phyloP scores from a whole-genome alignment of 2,797 vertebrate genomes.

The Thripadectes ignobilis region DNA sequence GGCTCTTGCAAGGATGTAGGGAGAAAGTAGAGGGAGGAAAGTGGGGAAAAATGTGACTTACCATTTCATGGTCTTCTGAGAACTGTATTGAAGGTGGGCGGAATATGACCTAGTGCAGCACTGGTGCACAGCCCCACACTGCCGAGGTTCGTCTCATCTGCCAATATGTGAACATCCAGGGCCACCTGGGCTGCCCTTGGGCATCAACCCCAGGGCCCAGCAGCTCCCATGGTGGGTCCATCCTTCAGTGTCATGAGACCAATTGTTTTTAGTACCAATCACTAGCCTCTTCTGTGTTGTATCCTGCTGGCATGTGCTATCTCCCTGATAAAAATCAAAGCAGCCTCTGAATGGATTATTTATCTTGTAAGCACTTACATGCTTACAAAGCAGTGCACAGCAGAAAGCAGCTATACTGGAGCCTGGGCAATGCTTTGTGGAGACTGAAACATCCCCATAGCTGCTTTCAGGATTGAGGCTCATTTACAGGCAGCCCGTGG shows the following conservation, averaged over 20 bases:
- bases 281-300: neutral
- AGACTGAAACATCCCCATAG: fast-evolving
- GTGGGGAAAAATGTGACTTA: neutral
- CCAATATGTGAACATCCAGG: neutral
- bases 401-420: fast-evolving
- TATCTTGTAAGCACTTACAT: fast-evolving
- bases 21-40: neutral
- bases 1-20: neutral
- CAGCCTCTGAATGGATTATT: neutral
- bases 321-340: neutral
- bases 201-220: neutral
- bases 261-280: fast-evolving
- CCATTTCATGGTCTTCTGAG: neutral
- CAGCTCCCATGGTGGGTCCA: fast-evolving
- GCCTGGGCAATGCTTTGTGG: neutral
- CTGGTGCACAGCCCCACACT: fast-evolving
- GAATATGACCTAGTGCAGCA: fast-evolving
- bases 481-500: fast-evolving
- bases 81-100: neutral
- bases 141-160: neutral
- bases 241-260: neutral
- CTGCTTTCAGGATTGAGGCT: neutral
- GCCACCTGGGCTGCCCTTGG: neutral
- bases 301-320: neutral
- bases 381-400: fast-evolving